These are phyloP conservation scores for Plutomurus gul DNA, from an alignment of 1,140 invertebrate species.

Conservation along the genomic window DNA sequence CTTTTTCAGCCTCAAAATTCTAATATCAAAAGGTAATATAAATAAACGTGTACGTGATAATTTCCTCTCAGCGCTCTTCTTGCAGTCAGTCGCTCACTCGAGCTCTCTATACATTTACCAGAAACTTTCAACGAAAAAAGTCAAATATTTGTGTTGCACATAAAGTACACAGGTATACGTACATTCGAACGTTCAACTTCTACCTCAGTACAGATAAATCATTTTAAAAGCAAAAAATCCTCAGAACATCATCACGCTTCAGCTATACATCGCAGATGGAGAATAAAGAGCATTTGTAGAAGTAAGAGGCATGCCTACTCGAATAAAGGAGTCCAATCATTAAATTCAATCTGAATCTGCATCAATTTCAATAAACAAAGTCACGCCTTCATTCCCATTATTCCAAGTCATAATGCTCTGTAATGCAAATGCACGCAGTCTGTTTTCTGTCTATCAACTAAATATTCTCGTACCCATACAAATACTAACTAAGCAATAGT, in stretches of 20 bases:
- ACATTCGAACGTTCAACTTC: background rate
- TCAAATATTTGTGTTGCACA: background rate
- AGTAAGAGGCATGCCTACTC: background rate
- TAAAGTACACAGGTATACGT: background rate
- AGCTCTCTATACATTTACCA: too few species aligned
- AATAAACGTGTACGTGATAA: slow-evolving; percentile 11
- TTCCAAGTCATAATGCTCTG: too few species aligned
- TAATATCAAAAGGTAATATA: slow-evolving; percentile 3
- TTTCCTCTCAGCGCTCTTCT: too few species aligned
- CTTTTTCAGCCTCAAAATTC: background rate
- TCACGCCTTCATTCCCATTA: background rate
- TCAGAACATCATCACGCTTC: background rate
- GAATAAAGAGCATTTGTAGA: background rate
- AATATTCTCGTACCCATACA: too few species aligned
- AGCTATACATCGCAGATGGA: background rate
- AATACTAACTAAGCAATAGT: too few species aligned
- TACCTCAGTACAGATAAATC: background rate
- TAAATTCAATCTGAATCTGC: slow-evolving; percentile 7
- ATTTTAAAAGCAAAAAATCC: background rate
- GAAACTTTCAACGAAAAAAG: too few species aligned
- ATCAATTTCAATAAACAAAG: background rate
- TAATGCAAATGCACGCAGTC: too few species aligned
- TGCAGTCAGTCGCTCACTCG: too few species aligned
- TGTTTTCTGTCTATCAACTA: too few species aligned
- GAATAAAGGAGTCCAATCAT: background rate